Base-by-base conservation (phyloP, 37 sponge, comb jelly and placozoan genomes). In the Halichondria panicea region DNA sequence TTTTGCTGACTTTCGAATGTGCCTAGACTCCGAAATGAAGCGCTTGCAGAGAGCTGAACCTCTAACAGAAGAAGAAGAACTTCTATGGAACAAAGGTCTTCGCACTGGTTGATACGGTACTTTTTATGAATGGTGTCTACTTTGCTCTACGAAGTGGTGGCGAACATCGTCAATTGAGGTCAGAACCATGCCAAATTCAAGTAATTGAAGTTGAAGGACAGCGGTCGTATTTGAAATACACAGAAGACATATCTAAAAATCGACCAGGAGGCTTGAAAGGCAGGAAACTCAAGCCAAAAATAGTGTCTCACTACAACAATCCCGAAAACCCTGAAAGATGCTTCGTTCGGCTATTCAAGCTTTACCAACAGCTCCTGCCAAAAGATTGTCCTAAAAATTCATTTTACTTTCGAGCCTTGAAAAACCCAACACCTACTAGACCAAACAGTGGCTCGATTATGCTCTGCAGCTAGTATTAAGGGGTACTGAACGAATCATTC, bases 191-290 rank as follows among this genome's bases (percentile, higher is more conserved):
- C n/a, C 79, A 78, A 36, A 66, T 78, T 12, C 36, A 63, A 68
- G 12, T 78, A 8, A 38, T 77, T 15, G 78, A 63, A 77, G 13
- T 12, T 11, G 38, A 54, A 25, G 66, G 55, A 44, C 70, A 67
- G 38, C 28, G 69, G n/a, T 8, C 63, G 24, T 68, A 57, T 31
- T 43, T 78, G 3, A 39, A 30, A 1, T 78, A 78, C 42, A 55
- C 28, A 37, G 79, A 78, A 38, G 79, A 78, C 33, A 54, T 68
- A 42, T 78, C 79, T 2, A 78, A 78, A 55, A 78, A 78, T 43
- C 43, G 68, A 35, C 64, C 45, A 37, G 78, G 78, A 32, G 78
- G 78, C n/a, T 43, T 77, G 25, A 77, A 77, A 37, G 44, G 58
- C 22, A 22, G 78, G 9, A 58, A 58, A 58, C 24, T n/a, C n/a